A percentile compares a stretch with the other conserved stretches of the same genome.
phyloP scores from a whole-genome alignment of 2,888 invertebrate species.

The Odontomyia ornata region DNA sequence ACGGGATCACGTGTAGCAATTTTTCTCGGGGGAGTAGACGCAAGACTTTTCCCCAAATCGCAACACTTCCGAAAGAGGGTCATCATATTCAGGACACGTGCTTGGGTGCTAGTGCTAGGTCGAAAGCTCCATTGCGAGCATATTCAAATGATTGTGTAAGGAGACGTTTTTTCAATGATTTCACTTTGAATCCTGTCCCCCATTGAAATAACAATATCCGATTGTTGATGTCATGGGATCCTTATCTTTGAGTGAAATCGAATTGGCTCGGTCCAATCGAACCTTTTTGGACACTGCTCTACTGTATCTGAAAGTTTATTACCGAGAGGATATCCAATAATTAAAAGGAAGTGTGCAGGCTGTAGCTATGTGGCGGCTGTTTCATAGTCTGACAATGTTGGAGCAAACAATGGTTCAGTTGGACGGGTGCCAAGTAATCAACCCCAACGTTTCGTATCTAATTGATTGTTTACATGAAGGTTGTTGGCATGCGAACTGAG shows the following conservation, averaged over 20 bases:
- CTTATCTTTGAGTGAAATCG: neutral
- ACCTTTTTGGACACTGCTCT: too few species aligned
- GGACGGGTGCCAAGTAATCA: conserved; percentile 37
- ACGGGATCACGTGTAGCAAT: conserved; percentile 9
- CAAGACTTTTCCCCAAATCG: too few species aligned
- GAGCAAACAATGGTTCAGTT: conserved; percentile 6
- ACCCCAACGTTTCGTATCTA: conserved; percentile 11
- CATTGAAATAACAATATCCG: neutral
- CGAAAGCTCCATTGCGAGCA: too few species aligned
- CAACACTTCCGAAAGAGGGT: neutral
- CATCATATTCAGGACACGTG: conserved; percentile 10
- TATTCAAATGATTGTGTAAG: too few species aligned
- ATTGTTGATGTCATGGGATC: neutral
- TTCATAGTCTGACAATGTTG: neutral
- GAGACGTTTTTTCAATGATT: too few species aligned
- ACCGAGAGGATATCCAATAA: neutral
- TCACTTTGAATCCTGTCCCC: too few species aligned
- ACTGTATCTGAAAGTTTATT: neutral
- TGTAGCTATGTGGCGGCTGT: neutral
- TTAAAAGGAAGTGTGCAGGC: neutral
- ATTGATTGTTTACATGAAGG: conserved; percentile 38
- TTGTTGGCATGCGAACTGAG: conserved; percentile 26
- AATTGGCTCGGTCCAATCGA: neutral
- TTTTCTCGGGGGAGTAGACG: neutral
- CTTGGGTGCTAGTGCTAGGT: neutral